Base-by-base conservation (phyloP, 1,140 invertebrate species). In the Grapholita molesta region DNA sequence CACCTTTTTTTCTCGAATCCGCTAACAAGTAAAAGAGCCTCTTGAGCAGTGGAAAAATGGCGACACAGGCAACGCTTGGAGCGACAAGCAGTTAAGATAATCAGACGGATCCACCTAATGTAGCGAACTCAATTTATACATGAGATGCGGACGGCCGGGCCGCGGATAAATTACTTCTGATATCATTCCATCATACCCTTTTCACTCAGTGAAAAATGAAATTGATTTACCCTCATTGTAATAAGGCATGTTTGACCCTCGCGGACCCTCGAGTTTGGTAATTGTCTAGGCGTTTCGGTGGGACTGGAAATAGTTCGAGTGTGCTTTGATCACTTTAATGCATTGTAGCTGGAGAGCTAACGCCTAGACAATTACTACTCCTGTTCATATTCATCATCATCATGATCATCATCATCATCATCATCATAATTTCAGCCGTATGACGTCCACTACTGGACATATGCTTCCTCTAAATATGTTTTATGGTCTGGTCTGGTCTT, bases 201-300 rank as follows among this genome's bases (percentile, higher is more conserved):
- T 30, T 61, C 55, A 61, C 55, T 61, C 55, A 15, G 32, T 61
- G 18, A 61, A 61, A 61, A 61, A 61, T 61, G 55, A 32, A 32
- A 61, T 61, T 61, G 55, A 61, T 61, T 61, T 61, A 61, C 55
- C 55, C 55, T 61, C 55, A 61, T 61, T 32, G 24, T 25, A 25
- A 61, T 61, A 25, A 61, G 55, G 18, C 55, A 15, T 28, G 28
- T 28, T 28, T 61, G 55, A 61, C 55, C 55, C 28, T 61, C 11
- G 11, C 3, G 9, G 2, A 5, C 11, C 15, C 9, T 4, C n/a
- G 32, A 9, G 9, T 25, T 57, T 23, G 12, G 55, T 30, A 15
- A 28, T 28, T 24, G 53, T 48, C n/a, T 21, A 23, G 52, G 18
- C 53, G 15, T 55, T 55, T 5, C 12, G 42, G 5, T 24, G 24